Conservation (phyloP, 2,797 vertebrate species). For the Erethizon dorsatum region DNA sequence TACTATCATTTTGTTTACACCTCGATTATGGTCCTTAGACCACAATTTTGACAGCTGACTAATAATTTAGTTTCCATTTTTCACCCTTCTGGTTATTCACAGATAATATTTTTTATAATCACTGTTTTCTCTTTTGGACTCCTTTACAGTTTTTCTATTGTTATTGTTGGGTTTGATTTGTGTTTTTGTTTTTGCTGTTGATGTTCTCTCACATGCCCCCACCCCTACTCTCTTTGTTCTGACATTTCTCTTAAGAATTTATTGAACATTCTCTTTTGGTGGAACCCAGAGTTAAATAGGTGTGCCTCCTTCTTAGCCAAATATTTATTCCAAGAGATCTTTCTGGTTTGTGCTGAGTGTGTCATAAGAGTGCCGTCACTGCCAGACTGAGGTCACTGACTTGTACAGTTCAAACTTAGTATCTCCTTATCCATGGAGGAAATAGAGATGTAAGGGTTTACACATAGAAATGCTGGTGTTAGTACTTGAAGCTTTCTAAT, state of each 20-base stretch:
- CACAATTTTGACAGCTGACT: not conserved
- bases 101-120: not conserved
- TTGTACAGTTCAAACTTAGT: not conserved
- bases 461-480: fast-evolving
- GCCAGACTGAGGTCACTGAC: not conserved
- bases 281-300: not conserved
- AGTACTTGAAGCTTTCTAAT: not conserved
- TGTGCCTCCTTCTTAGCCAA: not conserved
- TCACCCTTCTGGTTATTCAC: not conserved
- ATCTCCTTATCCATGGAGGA: not conserved
- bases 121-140: not conserved
- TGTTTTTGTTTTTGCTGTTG: not conserved
- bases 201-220: not conserved
- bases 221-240: not conserved
- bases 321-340: not conserved
- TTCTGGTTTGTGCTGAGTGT: not conserved
- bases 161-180: not conserved
- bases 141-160: not conserved
- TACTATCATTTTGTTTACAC: not conserved
- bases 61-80: not conserved
- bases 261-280: not conserved
- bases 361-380: not conserved
- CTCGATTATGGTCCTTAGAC: not conserved
- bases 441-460: not conserved
- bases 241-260: not conserved